Conservation (phyloP, 2,888 invertebrate genomes). For the Liodrosophila aerea region DNA sequence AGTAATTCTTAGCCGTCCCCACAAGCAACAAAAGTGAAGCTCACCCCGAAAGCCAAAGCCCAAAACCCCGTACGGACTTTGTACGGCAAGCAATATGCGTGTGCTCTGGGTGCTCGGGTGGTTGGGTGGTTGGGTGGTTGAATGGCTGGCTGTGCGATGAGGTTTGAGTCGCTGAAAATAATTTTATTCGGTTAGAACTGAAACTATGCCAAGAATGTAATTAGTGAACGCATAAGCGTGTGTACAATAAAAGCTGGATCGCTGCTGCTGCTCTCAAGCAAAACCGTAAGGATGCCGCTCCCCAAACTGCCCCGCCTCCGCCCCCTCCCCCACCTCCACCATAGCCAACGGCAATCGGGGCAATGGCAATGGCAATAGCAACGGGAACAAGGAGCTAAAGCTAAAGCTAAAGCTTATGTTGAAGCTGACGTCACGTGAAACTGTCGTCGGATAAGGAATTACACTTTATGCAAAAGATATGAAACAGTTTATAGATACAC, state of each 20-base stretch:
- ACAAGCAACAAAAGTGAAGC: conserved; percentile 11
- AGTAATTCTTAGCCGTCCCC: conserved; percentile 24
- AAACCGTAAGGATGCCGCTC: conserved; percentile 33
- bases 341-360: conserved; percentile 5
- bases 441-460: too few species aligned
- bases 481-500: neutral
- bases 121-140: neutral
- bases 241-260: conserved; percentile 58
- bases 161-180: conserved; percentile 71
- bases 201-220: conserved; percentile 99
- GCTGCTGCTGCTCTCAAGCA: conserved; percentile 14
- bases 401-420: neutral
- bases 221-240: conserved; percentile 87
- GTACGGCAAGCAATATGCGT: conserved; percentile 39
- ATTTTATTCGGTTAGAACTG: conserved; percentile 84
- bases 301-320: neutral
- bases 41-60: neutral
- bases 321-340: neutral
- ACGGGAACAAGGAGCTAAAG: neutral
- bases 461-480: too few species aligned
- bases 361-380: conserved; percentile 37
- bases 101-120: conserved; percentile 17
- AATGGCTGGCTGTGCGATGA: conserved; percentile 8
- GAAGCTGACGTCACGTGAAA: conserved; percentile 4
- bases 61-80: conserved; percentile 14